These are phyloP conservation scores for Centrocercus urophasianus DNA, from an alignment of 2,113 vertebrate genomes.

Conservation along the genomic window DNA sequence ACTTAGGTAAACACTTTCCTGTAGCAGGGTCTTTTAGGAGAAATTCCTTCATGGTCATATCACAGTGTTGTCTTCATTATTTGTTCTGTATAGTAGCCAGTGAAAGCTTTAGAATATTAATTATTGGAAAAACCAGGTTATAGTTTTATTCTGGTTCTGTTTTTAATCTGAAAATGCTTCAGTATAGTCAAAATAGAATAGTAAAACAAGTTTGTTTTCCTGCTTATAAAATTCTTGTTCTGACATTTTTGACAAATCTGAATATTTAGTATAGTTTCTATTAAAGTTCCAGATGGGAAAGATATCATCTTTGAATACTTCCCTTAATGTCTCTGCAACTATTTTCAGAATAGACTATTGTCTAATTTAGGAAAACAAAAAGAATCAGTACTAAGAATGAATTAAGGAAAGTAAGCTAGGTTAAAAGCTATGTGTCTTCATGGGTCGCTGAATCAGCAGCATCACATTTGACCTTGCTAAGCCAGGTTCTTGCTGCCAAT, in stretches of 20 bases:
- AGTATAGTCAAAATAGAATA: background rate
- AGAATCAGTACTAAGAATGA: too few relatives aligned
- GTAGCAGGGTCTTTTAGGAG: rapidly evolving
- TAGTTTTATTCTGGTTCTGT: background rate
- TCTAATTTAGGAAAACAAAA: too few relatives aligned
- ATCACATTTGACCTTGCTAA: too few relatives aligned
- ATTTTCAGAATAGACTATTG: too few relatives aligned
- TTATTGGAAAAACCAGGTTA: background rate
- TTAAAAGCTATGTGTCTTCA: too few relatives aligned
- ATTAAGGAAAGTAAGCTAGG: too few relatives aligned
- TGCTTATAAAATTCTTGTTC: background rate
- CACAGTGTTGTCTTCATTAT: background rate
- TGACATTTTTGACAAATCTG: background rate
- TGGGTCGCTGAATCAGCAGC: too few relatives aligned
- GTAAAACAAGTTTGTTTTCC: background rate
- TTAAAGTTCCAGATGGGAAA: too few relatives aligned
- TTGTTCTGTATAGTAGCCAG: background rate
- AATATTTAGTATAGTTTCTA: background rate
- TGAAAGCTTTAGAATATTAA: background rate
- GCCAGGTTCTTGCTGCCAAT: too few relatives aligned
- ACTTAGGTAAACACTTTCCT: background rate
- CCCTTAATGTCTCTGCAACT: too few relatives aligned
- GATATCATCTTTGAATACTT: too few relatives aligned
- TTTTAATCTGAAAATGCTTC: background rate
- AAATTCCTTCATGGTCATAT: background rate